Percentiles rank a stretch among this genome's conserved stretches.
Evolutionary conservation across 2,113 vertebrate genomes (phyloP).

Genomic region (Zosterops japonicus): DNA sequence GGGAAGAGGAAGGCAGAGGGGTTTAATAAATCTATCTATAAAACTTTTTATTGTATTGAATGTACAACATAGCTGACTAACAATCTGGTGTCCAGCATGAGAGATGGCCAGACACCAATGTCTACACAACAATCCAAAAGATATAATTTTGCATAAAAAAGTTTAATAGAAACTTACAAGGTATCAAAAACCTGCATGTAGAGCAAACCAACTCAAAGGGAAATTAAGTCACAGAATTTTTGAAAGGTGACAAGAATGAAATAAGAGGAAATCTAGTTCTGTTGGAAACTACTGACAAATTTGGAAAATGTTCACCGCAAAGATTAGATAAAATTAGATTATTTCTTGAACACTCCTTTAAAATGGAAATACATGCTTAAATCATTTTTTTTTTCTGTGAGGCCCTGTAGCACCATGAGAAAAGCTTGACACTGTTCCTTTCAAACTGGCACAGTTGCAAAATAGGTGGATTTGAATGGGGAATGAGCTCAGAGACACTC

Average conservation of each 20-base stretch:
- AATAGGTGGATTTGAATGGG: not conserved
- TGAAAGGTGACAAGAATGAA: not conserved
- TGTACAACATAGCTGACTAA: not conserved
- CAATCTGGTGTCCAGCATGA: not conserved
- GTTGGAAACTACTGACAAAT: not conserved
- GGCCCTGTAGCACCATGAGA: not conserved
- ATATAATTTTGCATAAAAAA: not conserved
- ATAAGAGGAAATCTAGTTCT: not conserved
- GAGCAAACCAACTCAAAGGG: not conserved
- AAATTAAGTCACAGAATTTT: not conserved
- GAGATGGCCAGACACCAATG: not conserved
- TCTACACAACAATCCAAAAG: not conserved
- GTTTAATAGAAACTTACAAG: not conserved
- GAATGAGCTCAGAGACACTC: not conserved
- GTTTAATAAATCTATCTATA: not conserved
- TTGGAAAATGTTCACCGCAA: not conserved
- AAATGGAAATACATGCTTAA: not conserved
- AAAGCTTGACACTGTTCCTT: not conserved
- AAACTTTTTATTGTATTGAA: not conserved
- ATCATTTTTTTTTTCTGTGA: not conserved
- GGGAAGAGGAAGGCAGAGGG: not conserved
- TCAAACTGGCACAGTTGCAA: not conserved
- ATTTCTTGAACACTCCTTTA: not conserved
- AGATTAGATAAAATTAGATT: not conserved
- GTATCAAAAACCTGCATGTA: not conserved